Evolutionary conservation across 2,113 vertebrate genomes (phyloP), one percentile per base, ranked within the genome.

Genomic region (Spilogale gracilis): DNA sequence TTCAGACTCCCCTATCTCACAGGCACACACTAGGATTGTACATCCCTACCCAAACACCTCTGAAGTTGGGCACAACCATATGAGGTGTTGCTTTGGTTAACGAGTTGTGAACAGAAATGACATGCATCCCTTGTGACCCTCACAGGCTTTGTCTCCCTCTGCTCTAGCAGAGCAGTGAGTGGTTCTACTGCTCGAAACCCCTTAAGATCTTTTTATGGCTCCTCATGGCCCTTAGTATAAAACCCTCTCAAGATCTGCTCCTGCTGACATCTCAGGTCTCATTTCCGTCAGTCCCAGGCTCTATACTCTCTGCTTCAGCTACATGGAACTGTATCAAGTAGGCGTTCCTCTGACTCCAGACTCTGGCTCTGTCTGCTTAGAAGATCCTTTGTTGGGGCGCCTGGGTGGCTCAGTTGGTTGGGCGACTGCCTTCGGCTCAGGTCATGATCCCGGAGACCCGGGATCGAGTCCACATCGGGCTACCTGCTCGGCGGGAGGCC

Each of bases 161-260:
- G 73, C 10, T 54, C 27, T 18, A 78, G 38, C 43, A 50, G 54
- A 1, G 69, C 3, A 10, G 48, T 11, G 65, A 23, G 16, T 9
- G 48, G 32, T 63, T 73, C 73, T 12, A 38, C n/a, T 2, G 0
- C 9, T 30, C 2, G 4, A 61, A 16, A 48, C 16, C 25, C 10
- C 21, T 58, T 58, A 43, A 67, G 6, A 50, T 32, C 50, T 54
- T 50, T 69, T 56, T 45, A 0, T 6, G 45, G 67, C 21, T 30
- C 65, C 48, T 18, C 1, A 1, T 0, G 25, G 58, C 73, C 61
- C 93, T 89, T 4, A 11, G 45, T 32, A 48, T 50, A 17, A 61
- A 45, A 12, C 8, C 65, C 17, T 43, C 45, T 17, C 50, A 2
- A 0, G 0, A 21, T 2, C 25, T 1, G n/a, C 56, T 67, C 48